Base-by-base conservation (phyloP, 2,888 invertebrate species). In the Cephalotes varians region DNA sequence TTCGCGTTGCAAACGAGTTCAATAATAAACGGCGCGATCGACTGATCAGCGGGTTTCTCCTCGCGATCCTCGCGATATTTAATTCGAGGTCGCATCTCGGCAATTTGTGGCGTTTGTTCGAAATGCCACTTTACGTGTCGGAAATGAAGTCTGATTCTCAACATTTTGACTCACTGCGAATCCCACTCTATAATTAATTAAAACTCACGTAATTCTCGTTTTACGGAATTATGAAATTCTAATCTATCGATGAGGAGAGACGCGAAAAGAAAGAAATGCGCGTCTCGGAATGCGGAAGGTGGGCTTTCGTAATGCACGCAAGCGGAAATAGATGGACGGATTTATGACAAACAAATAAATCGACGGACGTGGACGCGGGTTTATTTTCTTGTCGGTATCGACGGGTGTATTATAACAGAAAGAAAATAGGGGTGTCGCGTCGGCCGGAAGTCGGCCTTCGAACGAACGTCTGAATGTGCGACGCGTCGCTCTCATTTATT, bases 21-120 rank as follows among this genome's bases (percentile, higher is more conserved):
- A 88, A 91, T 90, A 91, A 91, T 91, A 91, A 91, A 91, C 91
- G 83, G 44, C 67, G 21, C 67, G 86, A 88, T 87, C 87, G 85
- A 49, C 40, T 83, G 83, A 81, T 82, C 81, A 81, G 81, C 72
- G 84, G 58, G 86, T 88, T 91, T 91, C 90, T 87, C 85, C 84
- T 83, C 73, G 85, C 81, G 80, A 91, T 87, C 85, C 84, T 83
- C 73, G 85, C 81, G 80, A 77, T 72, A 87, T 83, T 82, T 80
- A 81, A 86, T 82, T 81, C 84, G 54, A 37, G n/a, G n/a, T n/a
- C 0, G 40, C 12, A 15, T 40, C 40, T 40, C 12, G 40, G 4
- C 12, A 40, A 40, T 40, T 40, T 10, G 40, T 40, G 40, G 12
- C 7, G 7, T 56, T 31, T 37, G 58, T 21, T 62, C 58, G 69